Percentiles rank a stretch among this genome's conserved stretches.
These are phyloP conservation scores for Cichlasoma orientale DNA, from an alignment of 2,797 vertebrate genomes.

Conservation along the genomic window DNA sequence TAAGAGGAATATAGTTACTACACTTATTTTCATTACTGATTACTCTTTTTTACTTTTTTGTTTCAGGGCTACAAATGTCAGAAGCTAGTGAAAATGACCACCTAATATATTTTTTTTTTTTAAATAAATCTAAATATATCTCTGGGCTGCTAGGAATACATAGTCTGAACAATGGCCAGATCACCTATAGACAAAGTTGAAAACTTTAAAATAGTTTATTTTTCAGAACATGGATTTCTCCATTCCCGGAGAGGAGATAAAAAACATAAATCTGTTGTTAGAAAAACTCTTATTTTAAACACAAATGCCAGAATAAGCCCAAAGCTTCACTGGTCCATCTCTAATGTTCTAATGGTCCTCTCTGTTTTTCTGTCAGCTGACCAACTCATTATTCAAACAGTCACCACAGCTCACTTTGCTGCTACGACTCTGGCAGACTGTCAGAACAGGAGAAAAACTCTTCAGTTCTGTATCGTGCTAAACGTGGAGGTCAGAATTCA, in stretches of 20 bases:
- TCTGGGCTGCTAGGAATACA: too few relatives aligned
- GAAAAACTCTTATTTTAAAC: neutral
- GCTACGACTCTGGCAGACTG: neutral
- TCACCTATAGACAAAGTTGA: neutral
- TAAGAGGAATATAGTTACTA: too few relatives aligned
- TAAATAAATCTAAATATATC: neutral
- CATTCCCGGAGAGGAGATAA: neutral
- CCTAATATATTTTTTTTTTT: too few relatives aligned
- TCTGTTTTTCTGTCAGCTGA: neutral
- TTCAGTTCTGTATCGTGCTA: neutral
- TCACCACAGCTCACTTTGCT: neutral
- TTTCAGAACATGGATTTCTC: neutral
- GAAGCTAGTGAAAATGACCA: neutral
- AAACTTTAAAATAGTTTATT: neutral
- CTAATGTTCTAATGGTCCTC: neutral
- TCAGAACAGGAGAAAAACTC: neutral
- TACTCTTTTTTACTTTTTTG: too few relatives aligned
- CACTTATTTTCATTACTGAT: too few relatives aligned
- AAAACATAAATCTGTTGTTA: neutral
- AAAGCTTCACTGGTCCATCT: neutral
- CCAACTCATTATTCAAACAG: neutral
- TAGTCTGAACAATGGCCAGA: neutral
- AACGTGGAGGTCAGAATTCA: neutral
- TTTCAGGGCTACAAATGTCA: too few relatives aligned
- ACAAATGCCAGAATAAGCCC: too few relatives aligned